Evolutionary conservation across 2,797 vertebrate species (phyloP).

Genomic region (Onychomys leucogaster): DNA sequence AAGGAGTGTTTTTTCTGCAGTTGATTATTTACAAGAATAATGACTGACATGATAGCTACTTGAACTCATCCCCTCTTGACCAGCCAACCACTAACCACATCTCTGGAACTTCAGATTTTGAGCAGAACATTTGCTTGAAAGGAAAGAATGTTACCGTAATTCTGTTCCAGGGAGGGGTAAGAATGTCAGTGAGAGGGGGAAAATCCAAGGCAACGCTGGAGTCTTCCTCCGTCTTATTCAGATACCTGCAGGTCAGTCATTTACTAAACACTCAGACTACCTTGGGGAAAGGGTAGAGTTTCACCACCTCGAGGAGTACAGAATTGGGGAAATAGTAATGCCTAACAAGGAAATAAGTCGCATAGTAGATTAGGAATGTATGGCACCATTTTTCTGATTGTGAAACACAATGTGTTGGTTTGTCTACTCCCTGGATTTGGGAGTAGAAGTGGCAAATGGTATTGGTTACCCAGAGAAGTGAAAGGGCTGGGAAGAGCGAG

Average conservation of each 20-base stretch:
- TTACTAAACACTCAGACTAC: not conserved
- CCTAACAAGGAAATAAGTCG: not conserved
- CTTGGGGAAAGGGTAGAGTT: not conserved
- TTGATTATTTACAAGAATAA: not conserved
- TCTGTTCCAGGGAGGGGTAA: constrained; percentile 16
- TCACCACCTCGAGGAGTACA: not conserved
- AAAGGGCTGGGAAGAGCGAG: not conserved
- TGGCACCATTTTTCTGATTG: not conserved
- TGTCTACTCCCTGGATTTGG: too few relatives aligned
- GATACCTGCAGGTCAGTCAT: constrained; percentile 32
- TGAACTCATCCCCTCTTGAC: not conserved
- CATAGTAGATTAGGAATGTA: not conserved
- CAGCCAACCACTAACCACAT: not conserved
- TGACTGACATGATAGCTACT: not conserved
- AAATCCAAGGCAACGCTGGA: not conserved
- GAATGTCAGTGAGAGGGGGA: not conserved
- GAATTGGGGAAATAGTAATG: not conserved
- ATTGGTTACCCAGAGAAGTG: not conserved
- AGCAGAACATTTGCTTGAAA: not conserved
- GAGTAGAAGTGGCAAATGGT: not conserved
- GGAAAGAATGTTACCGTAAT: not conserved
- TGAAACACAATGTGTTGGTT: not conserved
- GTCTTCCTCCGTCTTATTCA: not conserved
- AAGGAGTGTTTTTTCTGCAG: not conserved
- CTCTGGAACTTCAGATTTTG: constrained; percentile 5